phyloP scores from a whole-genome alignment of 2,113 vertebrate species.

The Rhabdomys dilectus region DNA sequence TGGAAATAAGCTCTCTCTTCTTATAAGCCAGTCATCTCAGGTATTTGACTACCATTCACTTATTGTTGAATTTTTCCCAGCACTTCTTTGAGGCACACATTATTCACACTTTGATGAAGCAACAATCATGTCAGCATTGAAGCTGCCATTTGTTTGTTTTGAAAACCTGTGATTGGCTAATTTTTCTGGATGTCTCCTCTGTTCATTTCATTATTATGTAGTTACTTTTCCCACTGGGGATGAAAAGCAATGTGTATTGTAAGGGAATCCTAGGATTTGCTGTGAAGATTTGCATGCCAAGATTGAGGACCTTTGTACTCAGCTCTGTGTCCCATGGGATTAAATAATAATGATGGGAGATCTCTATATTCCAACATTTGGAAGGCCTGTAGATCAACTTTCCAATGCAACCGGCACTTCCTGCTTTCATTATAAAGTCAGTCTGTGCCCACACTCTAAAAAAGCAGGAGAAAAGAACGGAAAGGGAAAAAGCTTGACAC shows the following conservation, averaged over 20 bases:
- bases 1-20: background rate
- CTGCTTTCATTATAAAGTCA: background rate
- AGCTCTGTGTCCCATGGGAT: background rate
- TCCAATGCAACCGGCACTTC: background rate
- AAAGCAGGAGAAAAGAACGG: background rate
- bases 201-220: slow-evolving; percentile 5
- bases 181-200: background rate
- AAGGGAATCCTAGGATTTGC: background rate
- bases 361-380: background rate
- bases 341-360: background rate
- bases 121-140: background rate
- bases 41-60: background rate
- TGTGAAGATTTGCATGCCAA: slow-evolving; percentile 23
- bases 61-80: slow-evolving; percentile 38
- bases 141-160: background rate
- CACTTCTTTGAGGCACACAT: background rate
- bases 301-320: background rate
- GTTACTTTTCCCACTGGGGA: background rate
- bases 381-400: background rate
- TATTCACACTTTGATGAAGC: background rate
- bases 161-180: background rate
- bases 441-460: background rate
- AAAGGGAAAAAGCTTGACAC: background rate
- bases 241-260: background rate
- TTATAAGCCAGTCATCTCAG: background rate